Conservation (phyloP, 1,140 invertebrate species). For the Cotesia typhae region DNA sequence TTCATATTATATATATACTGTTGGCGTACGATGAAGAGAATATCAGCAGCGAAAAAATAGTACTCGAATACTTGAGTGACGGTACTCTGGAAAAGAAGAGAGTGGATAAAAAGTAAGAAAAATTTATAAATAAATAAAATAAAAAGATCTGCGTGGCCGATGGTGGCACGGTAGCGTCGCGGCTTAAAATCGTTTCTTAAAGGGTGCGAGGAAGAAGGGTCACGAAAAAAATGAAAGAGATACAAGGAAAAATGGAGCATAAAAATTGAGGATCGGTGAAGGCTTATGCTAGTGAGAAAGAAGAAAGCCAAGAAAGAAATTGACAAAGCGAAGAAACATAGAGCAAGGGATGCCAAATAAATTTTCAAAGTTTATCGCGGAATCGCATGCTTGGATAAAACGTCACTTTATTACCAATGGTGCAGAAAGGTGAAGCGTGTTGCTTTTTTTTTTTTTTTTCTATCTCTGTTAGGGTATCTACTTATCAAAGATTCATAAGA, state of each 20-base stretch:
- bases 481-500: constrained; percentile 4
- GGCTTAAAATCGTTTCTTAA: constrained; percentile 26
- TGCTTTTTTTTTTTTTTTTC: constrained; percentile 7
- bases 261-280: neutral
- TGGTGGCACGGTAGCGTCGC: constrained; percentile 33
- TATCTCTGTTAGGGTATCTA: neutral
- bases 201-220: constrained; percentile 16
- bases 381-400: constrained; percentile 60
- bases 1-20: neutral
- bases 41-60: neutral
- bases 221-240: constrained; percentile 34
- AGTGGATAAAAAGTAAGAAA: constrained; percentile 11
- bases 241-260: constrained; percentile 18
- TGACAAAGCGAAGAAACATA: neutral
- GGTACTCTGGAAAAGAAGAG: neutral
- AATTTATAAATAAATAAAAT: constrained; percentile 19
- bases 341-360: constrained; percentile 48
- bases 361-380: constrained; percentile 62
- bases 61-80: neutral
- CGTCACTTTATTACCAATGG: constrained; percentile 60
- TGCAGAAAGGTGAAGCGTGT: constrained; percentile 38
- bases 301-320: constrained; percentile 24
- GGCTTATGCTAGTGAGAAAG: neutral
- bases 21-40: neutral
- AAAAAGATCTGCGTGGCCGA: constrained; percentile 18